Evolutionary conservation across 2,888 invertebrate genomes (phyloP), one percentile per base, ranked within the genome.

Genomic region (Drosophila colorata): DNA sequence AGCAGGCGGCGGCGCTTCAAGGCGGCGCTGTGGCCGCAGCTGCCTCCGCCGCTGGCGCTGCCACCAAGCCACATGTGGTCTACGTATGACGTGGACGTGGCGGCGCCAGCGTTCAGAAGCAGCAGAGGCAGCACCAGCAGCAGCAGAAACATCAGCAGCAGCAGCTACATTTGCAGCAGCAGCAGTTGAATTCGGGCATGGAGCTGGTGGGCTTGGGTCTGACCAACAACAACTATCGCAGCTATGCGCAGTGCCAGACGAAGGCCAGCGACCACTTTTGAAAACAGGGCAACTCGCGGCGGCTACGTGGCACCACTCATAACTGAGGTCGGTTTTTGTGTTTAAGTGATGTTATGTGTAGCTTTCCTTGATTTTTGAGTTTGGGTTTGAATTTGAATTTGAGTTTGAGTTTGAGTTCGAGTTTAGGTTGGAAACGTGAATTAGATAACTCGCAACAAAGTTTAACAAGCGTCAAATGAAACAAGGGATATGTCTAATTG

Each of bases 21-120:
- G 52, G 71, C 43, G 61, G 20, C 37, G 56, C 58, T 4, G 55
- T 51, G 5, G 0, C 41, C 0, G 28, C 72, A 2, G 37, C 58
- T 4, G 48, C 57, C 0, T n/a, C 69, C 2, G 69, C 56, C 7
- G 47, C 48, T 2, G 69, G 52, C 8, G 73, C 60, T 33, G 69
- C 72, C 23, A 70, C 63, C 56, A 90, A 90, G 53, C 90, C 90
- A 8, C 90, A 90, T 55, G 88, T 90, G 48, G 90, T 91, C 64
- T 90, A 90, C 78, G 94, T 94, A 91, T 94, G 93, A 93, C 92
- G 92, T 85, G 91, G 90, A 90, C 90, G 88, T 81, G 85, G 76
- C 57, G 23, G 23, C 33, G 37, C 49, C n/a, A 16, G 44, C 35
- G 9, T 13, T 4, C 67, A 49, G 18, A 74, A 46, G 14, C 65